A percentile compares a stretch with the other conserved stretches of the same genome.
Evolutionary conservation across 2,888 invertebrate genomes (phyloP).

Genomic region (Chironomus riparius): DNA sequence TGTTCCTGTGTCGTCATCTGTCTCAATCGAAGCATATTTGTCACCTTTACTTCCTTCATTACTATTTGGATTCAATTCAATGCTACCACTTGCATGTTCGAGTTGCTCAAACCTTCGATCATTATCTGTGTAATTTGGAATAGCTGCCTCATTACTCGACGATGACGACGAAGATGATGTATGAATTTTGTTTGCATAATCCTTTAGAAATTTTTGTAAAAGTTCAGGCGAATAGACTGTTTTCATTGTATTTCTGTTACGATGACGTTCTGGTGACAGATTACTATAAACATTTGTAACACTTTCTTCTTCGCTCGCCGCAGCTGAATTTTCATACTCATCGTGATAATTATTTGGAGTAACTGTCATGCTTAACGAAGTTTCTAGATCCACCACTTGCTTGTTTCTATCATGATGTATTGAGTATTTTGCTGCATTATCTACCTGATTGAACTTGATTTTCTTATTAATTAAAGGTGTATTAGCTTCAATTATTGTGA

Average conservation of each 20-base stretch:
- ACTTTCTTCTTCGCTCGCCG: constrained; percentile 26
- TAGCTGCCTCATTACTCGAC: constrained; percentile 8
- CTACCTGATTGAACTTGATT: constrained; percentile 33
- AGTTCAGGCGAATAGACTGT: constrained; percentile 46
- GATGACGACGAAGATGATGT: constrained; percentile 3
- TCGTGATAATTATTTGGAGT: constrained; percentile 7
- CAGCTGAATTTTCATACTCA: not conserved
- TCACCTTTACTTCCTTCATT: not conserved
- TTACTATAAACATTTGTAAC: constrained; percentile 22
- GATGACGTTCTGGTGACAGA: constrained; percentile 19
- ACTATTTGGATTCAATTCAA: not conserved
- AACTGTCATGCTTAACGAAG: constrained; percentile 26
- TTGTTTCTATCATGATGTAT: constrained; percentile 26
- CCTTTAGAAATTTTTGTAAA: constrained; percentile 51
- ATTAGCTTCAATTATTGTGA: constrained; percentile 49
- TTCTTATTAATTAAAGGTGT: constrained; percentile 29
- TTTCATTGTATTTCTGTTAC: constrained; percentile 39
- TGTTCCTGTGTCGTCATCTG: constrained; percentile 43
- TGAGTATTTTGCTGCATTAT: constrained; percentile 31
- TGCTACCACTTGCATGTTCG: constrained; percentile 30
- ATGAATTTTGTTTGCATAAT: constrained; percentile 49
- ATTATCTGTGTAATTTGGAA: not conserved
- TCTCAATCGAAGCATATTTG: constrained; percentile 9
- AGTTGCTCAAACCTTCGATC: not conserved
- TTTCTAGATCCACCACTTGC: constrained; percentile 15